Base-by-base conservation (phyloP, 1,140 invertebrate species). In the Coptotermes formosanus region DNA sequence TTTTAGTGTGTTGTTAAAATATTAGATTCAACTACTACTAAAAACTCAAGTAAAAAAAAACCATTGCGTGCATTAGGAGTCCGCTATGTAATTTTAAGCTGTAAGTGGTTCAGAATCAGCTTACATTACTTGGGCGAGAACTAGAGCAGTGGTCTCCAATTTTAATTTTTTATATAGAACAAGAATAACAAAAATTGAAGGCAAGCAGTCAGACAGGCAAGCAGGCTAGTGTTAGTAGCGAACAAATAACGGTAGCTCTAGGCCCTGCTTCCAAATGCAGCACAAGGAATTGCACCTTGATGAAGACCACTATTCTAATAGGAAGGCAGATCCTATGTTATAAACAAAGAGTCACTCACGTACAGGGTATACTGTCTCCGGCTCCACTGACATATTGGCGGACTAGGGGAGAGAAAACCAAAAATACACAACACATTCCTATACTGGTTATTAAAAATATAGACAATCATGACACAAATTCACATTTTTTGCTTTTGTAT, bases 351-450 rank as follows among this genome's bases (percentile, higher is more conserved):
- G 87, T 86, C 87, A 88, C 87, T 88, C 94, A 94, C 94, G 92
- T 94, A 94, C 94, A 93, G 93, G 93, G 93, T 91, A 94, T 92
- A 93, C 93, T 94, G 92, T 94, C 93, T 93, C 93, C 93, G 91
- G 93, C 92, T 92, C 93, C 93, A 93, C 93, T 93, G 92, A 94
- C 93, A 93, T 93, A 94, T 91, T 94, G 94, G 93, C 93, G 93
- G 93, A 94, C 93, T 94, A 94, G 92, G 93, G 93, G 93, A 91
- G 85, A 87, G 82, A 87, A 85, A 87, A 87, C 84, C 84, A 85
- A 87, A 86, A 87, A 86, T 82, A 85, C 38, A 85, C 85, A 85
- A 85, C 81, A 82, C 55, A 86, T 38, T 82, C 81, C 81, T 48
- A 21, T 32, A 84, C n/a, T 30, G 12, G 23, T 45, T 21, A 84